Evolutionary conservation across 2,797 vertebrate genomes (phyloP).

Genomic region (Hirundo rustica): DNA sequence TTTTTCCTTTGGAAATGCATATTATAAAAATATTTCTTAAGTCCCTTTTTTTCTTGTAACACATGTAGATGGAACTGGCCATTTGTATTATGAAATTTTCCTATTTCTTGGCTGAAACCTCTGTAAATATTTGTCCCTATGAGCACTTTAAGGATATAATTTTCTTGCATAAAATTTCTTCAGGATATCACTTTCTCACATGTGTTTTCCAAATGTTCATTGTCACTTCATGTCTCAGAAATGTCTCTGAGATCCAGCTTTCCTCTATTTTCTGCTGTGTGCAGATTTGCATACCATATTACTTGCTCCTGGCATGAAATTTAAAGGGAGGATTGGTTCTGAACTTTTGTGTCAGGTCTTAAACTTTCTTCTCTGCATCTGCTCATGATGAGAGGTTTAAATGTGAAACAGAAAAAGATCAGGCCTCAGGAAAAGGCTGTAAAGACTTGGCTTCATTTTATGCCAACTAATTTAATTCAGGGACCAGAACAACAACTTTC

Average conservation of each 20-base stretch:
- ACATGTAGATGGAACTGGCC: not conserved
- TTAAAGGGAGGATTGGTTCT: not conserved
- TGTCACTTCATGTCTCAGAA: not conserved
- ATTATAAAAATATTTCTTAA: not conserved
- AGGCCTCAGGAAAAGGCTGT: not conserved
- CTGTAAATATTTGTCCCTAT: not conserved
- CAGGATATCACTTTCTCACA: not conserved
- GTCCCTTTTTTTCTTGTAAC: not conserved
- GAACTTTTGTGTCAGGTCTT: not conserved
- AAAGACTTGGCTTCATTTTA: not conserved
- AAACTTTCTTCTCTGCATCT: not conserved
- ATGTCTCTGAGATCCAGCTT: not conserved
- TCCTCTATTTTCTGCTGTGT: not conserved
- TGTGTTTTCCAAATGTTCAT: not conserved
- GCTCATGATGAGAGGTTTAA: not conserved
- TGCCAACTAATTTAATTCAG: not conserved
- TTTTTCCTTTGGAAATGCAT: not conserved
- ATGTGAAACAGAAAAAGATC: not conserved
- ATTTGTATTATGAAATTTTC: not conserved
- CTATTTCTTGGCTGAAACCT: not conserved
- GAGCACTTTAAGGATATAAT: not conserved
- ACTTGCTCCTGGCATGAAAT: not conserved
- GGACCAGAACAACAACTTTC: not conserved
- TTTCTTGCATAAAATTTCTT: not conserved
- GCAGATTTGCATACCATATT: not conserved